Conservation (phyloP, 1,140 invertebrate species). For the Drosophila kurseongensis region DNA sequence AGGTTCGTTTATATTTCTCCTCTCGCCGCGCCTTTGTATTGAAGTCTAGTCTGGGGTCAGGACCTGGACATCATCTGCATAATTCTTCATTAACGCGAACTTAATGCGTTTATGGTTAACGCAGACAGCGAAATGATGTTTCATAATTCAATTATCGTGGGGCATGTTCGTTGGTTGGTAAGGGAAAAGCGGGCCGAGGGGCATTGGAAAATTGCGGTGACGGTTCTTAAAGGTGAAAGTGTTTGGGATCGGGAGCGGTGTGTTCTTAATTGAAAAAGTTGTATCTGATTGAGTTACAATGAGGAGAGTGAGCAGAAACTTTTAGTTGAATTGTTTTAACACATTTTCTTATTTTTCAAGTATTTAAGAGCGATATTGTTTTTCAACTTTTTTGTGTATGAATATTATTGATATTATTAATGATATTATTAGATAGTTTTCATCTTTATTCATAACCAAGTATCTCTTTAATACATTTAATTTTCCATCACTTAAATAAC, state of each 20-base stretch:
- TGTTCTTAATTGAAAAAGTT: conserved; percentile 37
- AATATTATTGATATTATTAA: too few relatives aligned
- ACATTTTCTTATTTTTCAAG: background rate
- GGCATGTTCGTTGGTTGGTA: conserved; percentile 11
- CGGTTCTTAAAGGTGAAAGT: conserved; percentile 44
- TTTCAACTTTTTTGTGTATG: too few relatives aligned
- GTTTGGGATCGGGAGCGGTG: conserved; percentile 4
- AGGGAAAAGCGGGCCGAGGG: conserved; percentile 1
- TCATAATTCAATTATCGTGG: conserved; percentile 75
- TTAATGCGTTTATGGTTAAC: conserved; percentile 72
- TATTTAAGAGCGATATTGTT: too few relatives aligned
- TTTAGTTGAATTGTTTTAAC: background rate
- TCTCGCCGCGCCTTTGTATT: conserved; percentile 28
- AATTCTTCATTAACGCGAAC: conserved; percentile 74
- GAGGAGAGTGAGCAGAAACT: too few relatives aligned
- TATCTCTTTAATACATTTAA: conserved; percentile 33
- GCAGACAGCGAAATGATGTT: conserved; percentile 68
- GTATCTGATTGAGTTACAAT: conserved; percentile 32
- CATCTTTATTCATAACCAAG: background rate
- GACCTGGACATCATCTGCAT: conserved; percentile 53
- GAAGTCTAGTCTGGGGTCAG: conserved; percentile 65
- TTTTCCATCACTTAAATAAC: conserved; percentile 16
- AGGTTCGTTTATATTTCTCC: conserved; percentile 36
- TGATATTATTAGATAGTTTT: too few relatives aligned
- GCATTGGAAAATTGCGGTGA: conserved; percentile 24